phyloP scores from a whole-genome alignment of 2,888 invertebrate species.

The Dolomedes plantarius region DNA sequence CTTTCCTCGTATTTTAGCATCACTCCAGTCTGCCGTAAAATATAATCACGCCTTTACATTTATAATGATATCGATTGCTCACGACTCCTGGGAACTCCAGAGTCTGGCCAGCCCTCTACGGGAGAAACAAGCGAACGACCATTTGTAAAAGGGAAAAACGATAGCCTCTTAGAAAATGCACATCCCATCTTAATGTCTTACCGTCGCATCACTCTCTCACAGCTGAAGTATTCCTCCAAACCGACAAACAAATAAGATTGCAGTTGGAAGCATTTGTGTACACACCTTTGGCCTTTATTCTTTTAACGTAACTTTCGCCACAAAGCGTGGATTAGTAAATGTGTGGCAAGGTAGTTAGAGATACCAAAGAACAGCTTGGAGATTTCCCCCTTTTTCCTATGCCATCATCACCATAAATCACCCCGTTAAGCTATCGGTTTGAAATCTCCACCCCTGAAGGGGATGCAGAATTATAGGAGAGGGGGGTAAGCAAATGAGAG shows the following conservation, averaged over 20 bases:
- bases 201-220: not conserved
- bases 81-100: not conserved
- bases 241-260: conserved; percentile 45
- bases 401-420: conserved; percentile 67
- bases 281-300: too few species aligned
- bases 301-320: conserved; percentile 37
- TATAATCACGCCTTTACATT: not conserved
- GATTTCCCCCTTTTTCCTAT: conserved; percentile 27
- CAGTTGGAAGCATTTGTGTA: conserved; percentile 50
- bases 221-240: not conserved
- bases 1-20: too few species aligned
- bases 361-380: conserved; percentile 40
- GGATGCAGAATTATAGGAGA: conserved; percentile 34
- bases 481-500: conserved; percentile 50
- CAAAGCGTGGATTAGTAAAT: conserved; percentile 49
- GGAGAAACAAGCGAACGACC: not conserved
- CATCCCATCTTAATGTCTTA: not conserved
- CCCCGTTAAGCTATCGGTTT: conserved; percentile 57
- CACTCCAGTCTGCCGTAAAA: not conserved
- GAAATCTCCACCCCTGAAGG: conserved; percentile 42
- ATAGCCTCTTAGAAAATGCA: not conserved
- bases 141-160: not conserved
- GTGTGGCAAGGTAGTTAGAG: conserved; percentile 40
- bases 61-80: not conserved
- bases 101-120: not conserved